These are phyloP conservation scores for Lithophane socia DNA, from an alignment of 2,888 invertebrate species.

Conservation along the genomic window DNA sequence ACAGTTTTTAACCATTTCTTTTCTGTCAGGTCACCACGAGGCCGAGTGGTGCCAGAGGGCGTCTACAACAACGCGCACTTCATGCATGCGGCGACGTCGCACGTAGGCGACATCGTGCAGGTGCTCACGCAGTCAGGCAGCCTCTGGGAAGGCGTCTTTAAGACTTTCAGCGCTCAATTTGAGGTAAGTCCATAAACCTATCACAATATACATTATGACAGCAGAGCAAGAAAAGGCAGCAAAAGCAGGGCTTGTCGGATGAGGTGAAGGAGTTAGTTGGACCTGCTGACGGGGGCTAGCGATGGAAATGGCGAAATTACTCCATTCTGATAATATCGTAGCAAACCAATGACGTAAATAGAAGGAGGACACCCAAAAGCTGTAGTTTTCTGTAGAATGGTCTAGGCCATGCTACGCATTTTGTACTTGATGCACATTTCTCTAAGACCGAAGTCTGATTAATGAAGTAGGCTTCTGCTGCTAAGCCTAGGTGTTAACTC, in stretches of 20 bases:
- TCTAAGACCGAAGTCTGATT: not conserved
- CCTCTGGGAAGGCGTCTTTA: slow-evolving; percentile 97
- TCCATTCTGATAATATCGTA: not conserved
- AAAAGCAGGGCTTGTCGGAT: not conserved
- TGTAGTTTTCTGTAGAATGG: not conserved
- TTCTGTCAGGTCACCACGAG: slow-evolving; percentile 91
- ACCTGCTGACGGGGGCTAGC: no score
- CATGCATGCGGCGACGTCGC: slow-evolving; percentile 96
- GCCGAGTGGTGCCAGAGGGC: slow-evolving; percentile 94
- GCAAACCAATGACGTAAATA: not conserved
- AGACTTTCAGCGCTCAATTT: slow-evolving; percentile 96
- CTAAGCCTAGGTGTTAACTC: not conserved
- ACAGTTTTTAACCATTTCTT: not conserved
- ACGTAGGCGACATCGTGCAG: slow-evolving; percentile 95
- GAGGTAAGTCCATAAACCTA: slow-evolving; percentile 89
- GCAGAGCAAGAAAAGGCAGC: not conserved
- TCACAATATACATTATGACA: not conserved
- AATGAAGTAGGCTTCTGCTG: not conserved
- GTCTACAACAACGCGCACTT: slow-evolving; percentile 97
- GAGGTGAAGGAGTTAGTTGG: not conserved
- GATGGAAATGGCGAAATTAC: not conserved
- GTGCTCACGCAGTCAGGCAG: slow-evolving; percentile 96
- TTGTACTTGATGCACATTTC: not conserved
- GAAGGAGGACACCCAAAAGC: not conserved
- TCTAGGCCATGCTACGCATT: slow-evolving; percentile 8